phyloP scores from a whole-genome alignment of 2,113 vertebrate genomes.

The Dasyornis broadbenti region DNA sequence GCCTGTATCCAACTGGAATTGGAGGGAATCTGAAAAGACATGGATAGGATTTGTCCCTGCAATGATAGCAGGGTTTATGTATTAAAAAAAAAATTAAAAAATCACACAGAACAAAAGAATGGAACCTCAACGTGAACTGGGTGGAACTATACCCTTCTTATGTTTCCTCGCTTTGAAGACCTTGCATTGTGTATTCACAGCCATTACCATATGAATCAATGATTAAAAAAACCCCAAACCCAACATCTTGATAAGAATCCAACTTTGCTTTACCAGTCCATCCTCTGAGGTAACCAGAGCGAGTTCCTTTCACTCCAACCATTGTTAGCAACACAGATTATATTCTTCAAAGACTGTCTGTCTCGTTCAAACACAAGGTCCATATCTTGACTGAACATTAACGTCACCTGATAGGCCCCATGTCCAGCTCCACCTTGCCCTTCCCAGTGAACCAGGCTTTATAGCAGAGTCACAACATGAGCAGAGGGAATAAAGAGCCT shows the following conservation, averaged over 20 bases:
- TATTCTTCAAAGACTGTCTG: constrained; percentile 68
- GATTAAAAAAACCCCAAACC: constrained; percentile 6
- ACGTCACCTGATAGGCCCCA: constrained; percentile 68
- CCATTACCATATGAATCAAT: constrained; percentile 64
- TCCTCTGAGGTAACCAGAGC: constrained; percentile 63
- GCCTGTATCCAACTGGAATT: background rate
- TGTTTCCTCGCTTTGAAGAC: constrained; percentile 48
- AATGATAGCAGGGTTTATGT: background rate
- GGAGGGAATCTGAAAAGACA: background rate
- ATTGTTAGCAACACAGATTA: constrained; percentile 66
- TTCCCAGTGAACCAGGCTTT: constrained; percentile 29
- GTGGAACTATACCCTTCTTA: constrained; percentile 13
- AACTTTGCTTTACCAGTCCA: constrained; percentile 36
- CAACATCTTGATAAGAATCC: constrained; percentile 62
- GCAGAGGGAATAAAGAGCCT: constrained; percentile 59
- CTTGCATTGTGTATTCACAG: constrained; percentile 42
- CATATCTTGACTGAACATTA: constrained; percentile 67
- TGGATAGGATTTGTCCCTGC: background rate
- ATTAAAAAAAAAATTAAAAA: background rate
- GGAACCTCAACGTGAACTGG: background rate
- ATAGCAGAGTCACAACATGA: background rate
- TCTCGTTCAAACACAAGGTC: constrained; percentile 61
- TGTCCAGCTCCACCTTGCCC: constrained; percentile 59
- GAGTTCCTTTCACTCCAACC: constrained; percentile 50
- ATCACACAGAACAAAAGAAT: background rate